A percentile compares a stretch with the other conserved stretches of the same genome.
Conservation (phyloP, 1,140 invertebrate species). For the Neodiprion pinetum region DNA sequence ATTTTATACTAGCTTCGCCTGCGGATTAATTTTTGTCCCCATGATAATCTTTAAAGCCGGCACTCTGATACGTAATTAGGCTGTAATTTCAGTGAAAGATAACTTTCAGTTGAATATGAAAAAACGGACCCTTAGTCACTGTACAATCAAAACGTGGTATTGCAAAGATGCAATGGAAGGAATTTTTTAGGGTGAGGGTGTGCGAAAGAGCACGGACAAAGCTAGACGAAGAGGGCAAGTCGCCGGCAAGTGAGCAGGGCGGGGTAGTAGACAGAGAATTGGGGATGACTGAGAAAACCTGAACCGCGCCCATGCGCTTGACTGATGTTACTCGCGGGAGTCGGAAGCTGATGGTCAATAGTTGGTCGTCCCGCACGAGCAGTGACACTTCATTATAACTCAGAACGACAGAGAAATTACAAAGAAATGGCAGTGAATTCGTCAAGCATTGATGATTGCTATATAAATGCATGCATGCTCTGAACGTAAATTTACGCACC, state of each 20-base stretch:
- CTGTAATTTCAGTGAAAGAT: too few relatives aligned
- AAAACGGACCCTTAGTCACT: too few relatives aligned
- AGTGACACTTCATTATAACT: neutral
- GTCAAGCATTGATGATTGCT: too few relatives aligned
- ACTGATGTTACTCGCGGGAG: constrained; percentile 27
- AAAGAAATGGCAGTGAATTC: neutral
- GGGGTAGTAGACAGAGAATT: constrained; percentile 30
- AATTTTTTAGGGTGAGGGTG: constrained; percentile 17
- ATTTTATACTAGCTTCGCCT: too few relatives aligned
- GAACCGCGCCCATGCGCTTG: constrained; percentile 52
- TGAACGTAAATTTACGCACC: neutral
- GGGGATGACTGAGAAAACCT: constrained; percentile 22
- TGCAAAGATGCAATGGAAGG: constrained; percentile 22
- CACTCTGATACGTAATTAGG: too few relatives aligned
- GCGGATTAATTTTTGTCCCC: too few relatives aligned
- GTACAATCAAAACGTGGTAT: too few relatives aligned
- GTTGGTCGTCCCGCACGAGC: constrained; percentile 26
- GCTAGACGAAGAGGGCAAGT: neutral
- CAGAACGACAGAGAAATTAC: neutral
- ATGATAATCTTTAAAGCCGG: too few relatives aligned
- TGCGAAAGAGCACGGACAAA: too few relatives aligned
- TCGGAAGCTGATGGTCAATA: constrained; percentile 43
- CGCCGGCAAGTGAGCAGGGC: constrained; percentile 28
- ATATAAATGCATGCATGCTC: too few relatives aligned
- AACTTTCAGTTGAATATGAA: too few relatives aligned